Percentiles rank a stretch among this genome's conserved stretches.
phyloP scores from a whole-genome alignment of 2,888 invertebrate species.

The Lasioglossum zephyrum region DNA sequence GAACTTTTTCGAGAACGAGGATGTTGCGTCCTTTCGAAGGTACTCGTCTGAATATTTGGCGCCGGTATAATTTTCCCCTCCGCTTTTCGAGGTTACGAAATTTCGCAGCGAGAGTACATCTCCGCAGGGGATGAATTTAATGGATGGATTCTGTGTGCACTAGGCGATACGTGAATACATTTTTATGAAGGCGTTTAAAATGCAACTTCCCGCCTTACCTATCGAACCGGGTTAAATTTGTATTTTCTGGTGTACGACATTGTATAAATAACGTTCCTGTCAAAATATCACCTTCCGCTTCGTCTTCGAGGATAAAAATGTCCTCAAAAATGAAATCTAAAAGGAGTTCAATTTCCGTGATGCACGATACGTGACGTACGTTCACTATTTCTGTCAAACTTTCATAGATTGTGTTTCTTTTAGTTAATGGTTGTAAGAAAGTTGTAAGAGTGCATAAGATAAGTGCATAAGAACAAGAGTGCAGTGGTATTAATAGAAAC shows the following conservation, averaged over 20 bases:
- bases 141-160: constrained; percentile 21
- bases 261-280: not conserved
- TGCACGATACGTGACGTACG: too few species aligned
- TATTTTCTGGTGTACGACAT: not conserved
- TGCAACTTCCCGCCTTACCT: constrained; percentile 1
- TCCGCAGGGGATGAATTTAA: constrained; percentile 9
- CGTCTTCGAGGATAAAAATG: not conserved
- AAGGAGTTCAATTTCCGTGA: not conserved
- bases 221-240: constrained; percentile 1
- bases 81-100: constrained; percentile 9
- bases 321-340: not conserved
- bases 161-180: not conserved
- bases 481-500: too few species aligned
- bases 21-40: not conserved
- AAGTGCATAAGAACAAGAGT: too few species aligned
- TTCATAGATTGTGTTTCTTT: not conserved
- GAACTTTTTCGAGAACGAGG: not conserved
- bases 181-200: constrained; percentile 39
- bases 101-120: constrained; percentile 5
- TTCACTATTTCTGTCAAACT: not conserved
- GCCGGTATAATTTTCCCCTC: not conserved
- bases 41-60: not conserved
- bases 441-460: too few species aligned
- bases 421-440: too few species aligned
- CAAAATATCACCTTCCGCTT: not conserved